Evolutionary conservation across 2,888 invertebrate species (phyloP), one percentile per base, ranked within the genome.

Genomic region (Brenthis hecate): DNA sequence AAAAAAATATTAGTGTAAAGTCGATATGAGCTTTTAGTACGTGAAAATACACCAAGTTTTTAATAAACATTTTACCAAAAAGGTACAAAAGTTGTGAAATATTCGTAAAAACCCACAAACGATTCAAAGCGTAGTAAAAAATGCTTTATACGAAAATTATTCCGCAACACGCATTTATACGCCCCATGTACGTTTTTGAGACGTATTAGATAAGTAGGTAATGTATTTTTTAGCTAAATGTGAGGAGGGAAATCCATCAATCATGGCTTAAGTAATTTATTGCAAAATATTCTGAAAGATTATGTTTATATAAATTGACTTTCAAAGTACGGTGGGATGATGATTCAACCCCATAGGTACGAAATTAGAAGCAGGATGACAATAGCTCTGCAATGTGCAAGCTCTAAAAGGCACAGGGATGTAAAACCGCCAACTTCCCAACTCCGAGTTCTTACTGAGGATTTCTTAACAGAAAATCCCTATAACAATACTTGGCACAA

Each of bases 71-170:
- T 43, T 11, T 16, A 16, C 8, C 1, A 13, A 23, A 43, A 60
- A 48, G 8, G 5, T 16, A 32, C 14, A 3, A n/a, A 14, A 13
- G n/a, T 28, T 48, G 28, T 50, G 11, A 53, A 28, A 14, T 60
- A 51, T 60, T n/a, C n/a, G 6, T 28, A 11, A 28, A 50, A 13
- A 60, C 23, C 28, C 16, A 28, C 50, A 60, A 50, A 5, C 23
- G 48, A 14, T 61, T 28, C 50, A 32, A 61, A 61, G n/a, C 28
- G 50, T 61, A 51, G 28, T n/a, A 3, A 51, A 60, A 60, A 50
- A 23, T 28, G 48, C 13, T 61, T 61, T 61, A 50, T 14, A 16
- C 32, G 48, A 32, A 16, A 48, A 50, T 50, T 61, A 61, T 61
- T 32, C 50, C n/a, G 5, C 28, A 48, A 16, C 60, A 61, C 50